phyloP scores from a whole-genome alignment of 1,140 invertebrate species.

The Penaeus japonicus region DNA sequence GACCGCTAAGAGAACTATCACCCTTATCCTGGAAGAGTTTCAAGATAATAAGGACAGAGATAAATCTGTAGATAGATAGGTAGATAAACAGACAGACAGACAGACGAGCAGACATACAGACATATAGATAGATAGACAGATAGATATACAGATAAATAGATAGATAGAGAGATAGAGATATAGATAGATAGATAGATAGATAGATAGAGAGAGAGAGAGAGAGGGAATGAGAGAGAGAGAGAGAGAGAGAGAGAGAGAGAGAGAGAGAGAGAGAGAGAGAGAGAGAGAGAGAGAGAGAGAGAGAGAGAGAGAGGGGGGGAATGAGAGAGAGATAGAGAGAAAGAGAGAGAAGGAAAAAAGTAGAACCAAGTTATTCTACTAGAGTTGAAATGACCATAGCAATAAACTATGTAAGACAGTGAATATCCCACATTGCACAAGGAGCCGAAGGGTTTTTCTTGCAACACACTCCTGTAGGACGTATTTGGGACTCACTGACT shows the following conservation, averaged over 20 bases:
- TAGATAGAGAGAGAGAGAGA: background rate
- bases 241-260: background rate
- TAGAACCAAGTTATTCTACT: background rate
- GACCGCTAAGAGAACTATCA: too few relatives aligned
- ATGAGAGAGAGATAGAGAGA: background rate
- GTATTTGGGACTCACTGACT: too few relatives aligned
- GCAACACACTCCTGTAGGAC: too few relatives aligned
- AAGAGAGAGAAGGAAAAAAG: background rate
- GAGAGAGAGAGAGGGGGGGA: background rate
- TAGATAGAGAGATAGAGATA: slow-evolving; percentile 3
- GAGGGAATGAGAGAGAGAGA: background rate
- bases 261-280: background rate
- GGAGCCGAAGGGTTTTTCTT: too few relatives aligned
- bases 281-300: background rate
- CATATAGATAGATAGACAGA: background rate
- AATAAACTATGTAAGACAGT: background rate
- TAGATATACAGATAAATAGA: background rate
- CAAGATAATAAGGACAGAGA: too few relatives aligned
- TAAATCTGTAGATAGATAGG: background rate
- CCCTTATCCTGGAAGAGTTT: too few relatives aligned
- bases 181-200: background rate
- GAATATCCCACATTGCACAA: too few relatives aligned
- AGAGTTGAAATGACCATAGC: background rate
- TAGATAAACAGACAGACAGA: background rate
- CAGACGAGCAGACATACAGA: too few relatives aligned